phyloP scores from a whole-genome alignment of 2,113 vertebrate genomes.

The Pungitius pungitius region DNA sequence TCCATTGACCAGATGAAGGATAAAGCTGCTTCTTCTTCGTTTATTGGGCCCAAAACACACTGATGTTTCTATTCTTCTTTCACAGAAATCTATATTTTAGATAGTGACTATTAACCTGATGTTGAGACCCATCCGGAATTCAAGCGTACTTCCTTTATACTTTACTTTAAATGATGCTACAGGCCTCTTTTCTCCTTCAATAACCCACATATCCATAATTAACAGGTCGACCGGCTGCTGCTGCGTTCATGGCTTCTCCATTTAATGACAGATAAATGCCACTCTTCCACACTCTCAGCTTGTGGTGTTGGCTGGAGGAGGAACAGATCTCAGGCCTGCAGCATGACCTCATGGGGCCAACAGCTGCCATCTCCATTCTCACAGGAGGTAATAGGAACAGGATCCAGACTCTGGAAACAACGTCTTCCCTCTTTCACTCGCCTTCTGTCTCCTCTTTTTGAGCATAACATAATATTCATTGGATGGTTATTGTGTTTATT shows the following conservation, averaged over 20 bases:
- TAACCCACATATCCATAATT: constrained; percentile 56
- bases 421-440: constrained; percentile 23
- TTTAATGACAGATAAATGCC: constrained; percentile 61
- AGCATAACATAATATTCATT: constrained; percentile 17
- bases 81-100: neutral
- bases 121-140: neutral
- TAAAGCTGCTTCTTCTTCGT: too few relatives aligned
- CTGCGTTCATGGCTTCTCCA: constrained; percentile 24
- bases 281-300: constrained; percentile 36
- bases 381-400: constrained; percentile 80
- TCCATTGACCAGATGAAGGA: too few relatives aligned
- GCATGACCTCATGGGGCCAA: constrained; percentile 78
- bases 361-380: constrained; percentile 70
- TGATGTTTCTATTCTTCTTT: too few relatives aligned
- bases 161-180: constrained; percentile 14
- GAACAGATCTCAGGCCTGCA: constrained; percentile 58
- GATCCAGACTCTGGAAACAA: constrained; percentile 68
- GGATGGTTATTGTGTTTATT: constrained; percentile 3
- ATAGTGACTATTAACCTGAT: neutral
- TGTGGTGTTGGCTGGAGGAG: constrained; percentile 33
- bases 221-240: constrained; percentile 53
- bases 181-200: constrained; percentile 20
- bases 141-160: constrained; percentile 11
- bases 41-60: too few relatives aligned
- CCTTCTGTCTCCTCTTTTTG: constrained; percentile 20